A percentile compares a stretch with the other conserved stretches of the same genome.
Conservation (phyloP, 2,113 vertebrate species). For the Furnarius figulus region DNA sequence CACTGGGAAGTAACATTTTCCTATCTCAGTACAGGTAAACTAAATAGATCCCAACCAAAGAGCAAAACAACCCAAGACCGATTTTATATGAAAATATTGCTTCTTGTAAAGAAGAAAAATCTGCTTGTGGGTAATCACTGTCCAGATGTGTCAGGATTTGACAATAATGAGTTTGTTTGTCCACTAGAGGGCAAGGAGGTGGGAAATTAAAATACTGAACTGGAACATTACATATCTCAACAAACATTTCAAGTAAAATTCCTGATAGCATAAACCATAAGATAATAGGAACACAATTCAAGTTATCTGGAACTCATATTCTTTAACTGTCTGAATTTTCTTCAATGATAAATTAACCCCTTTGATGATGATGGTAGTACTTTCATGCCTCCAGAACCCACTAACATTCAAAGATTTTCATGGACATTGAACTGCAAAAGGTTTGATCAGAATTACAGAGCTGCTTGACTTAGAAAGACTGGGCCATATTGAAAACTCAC, state of each 20-base stretch:
- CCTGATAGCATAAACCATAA: neutral
- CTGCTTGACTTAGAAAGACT: neutral
- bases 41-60: neutral
- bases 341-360: neutral
- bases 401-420: neutral
- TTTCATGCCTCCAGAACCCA: neutral
- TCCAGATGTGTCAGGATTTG: neutral
- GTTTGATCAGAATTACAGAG: neutral
- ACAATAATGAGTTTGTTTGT: neutral
- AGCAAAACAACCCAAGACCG: neutral
- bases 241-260: neutral
- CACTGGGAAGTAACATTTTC: neutral
- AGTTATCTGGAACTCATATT: neutral
- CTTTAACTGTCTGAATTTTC: neutral
- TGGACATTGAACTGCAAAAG: neutral
- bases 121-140: neutral
- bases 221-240: neutral
- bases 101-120: neutral
- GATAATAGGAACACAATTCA: neutral
- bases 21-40: neutral
- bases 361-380: neutral
- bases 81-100: neutral
- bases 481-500: neutral
- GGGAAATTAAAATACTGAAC: neutral
- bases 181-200: conserved; percentile 37